Percentiles rank a stretch among this genome's conserved stretches.
phyloP scores from a whole-genome alignment of 1,140 invertebrate genomes.

The Linepithema humile region DNA sequence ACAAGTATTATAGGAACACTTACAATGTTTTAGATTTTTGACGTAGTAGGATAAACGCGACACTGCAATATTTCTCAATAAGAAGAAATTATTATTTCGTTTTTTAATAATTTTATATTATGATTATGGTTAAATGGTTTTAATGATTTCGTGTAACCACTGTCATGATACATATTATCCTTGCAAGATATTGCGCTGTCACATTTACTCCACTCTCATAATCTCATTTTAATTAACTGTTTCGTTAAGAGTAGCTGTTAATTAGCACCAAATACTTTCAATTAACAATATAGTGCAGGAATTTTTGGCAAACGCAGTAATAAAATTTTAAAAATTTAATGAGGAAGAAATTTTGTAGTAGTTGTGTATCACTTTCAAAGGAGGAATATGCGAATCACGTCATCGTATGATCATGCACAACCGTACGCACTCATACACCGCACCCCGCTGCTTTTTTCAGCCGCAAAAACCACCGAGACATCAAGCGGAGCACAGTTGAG shows the following conservation, averaged over 20 bases:
- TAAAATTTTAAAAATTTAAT: too few species aligned
- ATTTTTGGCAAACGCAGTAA: not conserved
- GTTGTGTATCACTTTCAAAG: too few species aligned
- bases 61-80: not conserved
- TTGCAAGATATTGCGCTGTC: not conserved
- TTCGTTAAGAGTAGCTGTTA: too few species aligned
- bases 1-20: not conserved
- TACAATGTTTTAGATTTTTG: not conserved
- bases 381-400: too few species aligned
- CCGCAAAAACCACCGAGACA: conserved; percentile 21
- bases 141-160: not conserved
- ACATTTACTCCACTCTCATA: conserved; percentile 20
- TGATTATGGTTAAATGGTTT: too few species aligned
- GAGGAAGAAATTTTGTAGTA: too few species aligned
- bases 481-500: conserved; percentile 40
- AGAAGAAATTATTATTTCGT: not conserved
- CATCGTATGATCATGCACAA: conserved; percentile 1
- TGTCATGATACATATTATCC: not conserved
- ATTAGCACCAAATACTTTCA: not conserved
- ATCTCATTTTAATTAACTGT: conserved; percentile 4
- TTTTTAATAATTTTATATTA: not conserved
- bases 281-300: not conserved
- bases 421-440: conserved; percentile 19
- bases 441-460: conserved; percentile 43
- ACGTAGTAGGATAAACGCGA: not conserved